Base-by-base conservation (phyloP, 2,797 vertebrate species). In the Enteromius afrohamiltoni region DNA sequence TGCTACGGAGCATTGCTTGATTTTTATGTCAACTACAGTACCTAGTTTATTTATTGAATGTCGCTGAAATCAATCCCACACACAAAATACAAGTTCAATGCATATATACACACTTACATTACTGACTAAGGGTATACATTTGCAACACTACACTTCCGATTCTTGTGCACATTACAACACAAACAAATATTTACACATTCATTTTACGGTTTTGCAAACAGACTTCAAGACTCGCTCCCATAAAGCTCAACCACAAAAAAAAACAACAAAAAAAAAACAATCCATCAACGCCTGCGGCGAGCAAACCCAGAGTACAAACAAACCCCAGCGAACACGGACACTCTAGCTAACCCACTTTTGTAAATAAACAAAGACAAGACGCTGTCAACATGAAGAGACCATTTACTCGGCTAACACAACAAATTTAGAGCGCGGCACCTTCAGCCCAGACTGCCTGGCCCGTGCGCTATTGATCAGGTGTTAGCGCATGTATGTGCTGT, bases 381-480 rank as follows among this genome's bases (percentile, higher is more conserved):
- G 31, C 65, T 70, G 77, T 77, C 85, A 80, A 65, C 17, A 31
- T 70, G 55, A 83, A 73, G 77, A 80, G 37, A 71, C 70, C 55
- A 80, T 83, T 83, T 83, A 80, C 85, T 77, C 53, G 6, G 53
- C 73, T 77, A 62, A 82, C 85, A 73, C 21, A 58, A 75, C 51
- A 87, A 77, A 84, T 79, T 82, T 87, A 79, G 37, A 83, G 51
- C 58, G 47, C 77, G 11, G 47, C 26, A 84, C 47, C 78, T 73
- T 55, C 75, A 81, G 55, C 42, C 77, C 23, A 4, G 75, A 34
- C 76, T 58, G 69, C 64, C 55, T 49, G 67, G 65, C 78, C 79
- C 37, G 29, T n/a, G 26, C 26, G 19, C 58, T 86, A 87, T 85
- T 81, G 68, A 87, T 87, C 78, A 85, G 83, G 83, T 85, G 83